Conservation (phyloP, 2,888 invertebrate species). For the Lordiphosa fenestrarum region DNA sequence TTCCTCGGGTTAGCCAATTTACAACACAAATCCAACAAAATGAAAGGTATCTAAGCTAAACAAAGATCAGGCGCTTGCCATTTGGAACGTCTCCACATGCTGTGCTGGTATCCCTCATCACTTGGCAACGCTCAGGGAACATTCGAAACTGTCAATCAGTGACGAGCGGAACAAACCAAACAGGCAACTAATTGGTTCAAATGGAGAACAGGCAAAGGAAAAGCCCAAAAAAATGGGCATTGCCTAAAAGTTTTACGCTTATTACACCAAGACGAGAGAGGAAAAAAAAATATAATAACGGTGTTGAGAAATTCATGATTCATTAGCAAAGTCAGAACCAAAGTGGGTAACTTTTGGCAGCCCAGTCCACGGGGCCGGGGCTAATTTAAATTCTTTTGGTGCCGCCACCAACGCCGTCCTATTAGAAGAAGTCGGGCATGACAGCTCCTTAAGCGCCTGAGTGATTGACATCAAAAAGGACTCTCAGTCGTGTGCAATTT, state of each 20-base stretch:
- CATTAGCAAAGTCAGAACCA: conserved; percentile 59
- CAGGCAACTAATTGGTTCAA: conserved; percentile 68
- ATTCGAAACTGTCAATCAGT: conserved; percentile 70
- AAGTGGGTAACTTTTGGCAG: conserved; percentile 53
- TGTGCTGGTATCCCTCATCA: conserved; percentile 54
- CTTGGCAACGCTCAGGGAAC: conserved; percentile 33
- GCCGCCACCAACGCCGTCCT: conserved; percentile 43
- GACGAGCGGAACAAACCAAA: conserved; percentile 45
- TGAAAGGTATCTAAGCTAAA: too few species aligned
- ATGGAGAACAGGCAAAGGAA: conserved; percentile 47
- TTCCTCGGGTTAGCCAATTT: too few species aligned
- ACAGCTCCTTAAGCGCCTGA: conserved; percentile 73
- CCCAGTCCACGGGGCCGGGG: conserved; percentile 56
- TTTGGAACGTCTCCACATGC: conserved; percentile 15
- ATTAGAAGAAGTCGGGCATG: conserved; percentile 64
- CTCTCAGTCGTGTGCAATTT: conserved; percentile 31
- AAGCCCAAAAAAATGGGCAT: conserved; percentile 46
- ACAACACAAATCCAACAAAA: too few species aligned
- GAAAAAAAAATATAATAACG: conserved; percentile 27
- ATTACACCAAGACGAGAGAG: conserved; percentile 50
- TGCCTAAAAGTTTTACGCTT: conserved; percentile 70
- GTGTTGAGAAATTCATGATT: conserved; percentile 65
- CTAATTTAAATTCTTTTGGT: conserved; percentile 74
- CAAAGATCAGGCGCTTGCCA: conserved; percentile 12
- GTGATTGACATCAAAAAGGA: conserved; percentile 76